Conservation (phyloP, 2,797 vertebrate genomes). For the Tarsius wallacei region DNA sequence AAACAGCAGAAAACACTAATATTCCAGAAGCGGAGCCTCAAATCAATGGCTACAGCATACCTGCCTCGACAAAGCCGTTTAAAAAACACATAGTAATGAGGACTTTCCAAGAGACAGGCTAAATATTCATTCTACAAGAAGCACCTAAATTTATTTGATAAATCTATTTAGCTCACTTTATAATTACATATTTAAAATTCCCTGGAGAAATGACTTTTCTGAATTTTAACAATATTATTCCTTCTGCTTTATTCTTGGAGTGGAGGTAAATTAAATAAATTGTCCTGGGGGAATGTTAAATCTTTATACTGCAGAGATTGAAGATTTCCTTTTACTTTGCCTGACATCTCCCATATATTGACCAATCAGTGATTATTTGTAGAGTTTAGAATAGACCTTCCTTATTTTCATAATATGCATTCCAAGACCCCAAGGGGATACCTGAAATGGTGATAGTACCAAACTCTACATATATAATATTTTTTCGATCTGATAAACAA, state of each 20-base stretch:
- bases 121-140: background rate
- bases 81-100: background rate
- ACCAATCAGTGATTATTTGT: background rate
- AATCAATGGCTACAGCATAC: background rate
- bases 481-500: background rate
- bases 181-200: background rate
- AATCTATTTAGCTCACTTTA: background rate
- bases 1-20: background rate
- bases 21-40: background rate
- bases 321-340: background rate
- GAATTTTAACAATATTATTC: background rate
- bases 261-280: background rate
- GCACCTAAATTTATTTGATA: background rate
- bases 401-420: background rate
- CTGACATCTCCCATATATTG: background rate
- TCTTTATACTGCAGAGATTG: background rate
- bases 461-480: background rate
- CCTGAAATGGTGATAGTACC: background rate
- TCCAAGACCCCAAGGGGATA: background rate
- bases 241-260: background rate
- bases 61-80: background rate
- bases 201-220: background rate
- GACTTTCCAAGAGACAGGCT: background rate
- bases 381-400: background rate
- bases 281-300: background rate